Conservation (phyloP, 1,140 invertebrate genomes). For the Ridgeia piscesae region DNA sequence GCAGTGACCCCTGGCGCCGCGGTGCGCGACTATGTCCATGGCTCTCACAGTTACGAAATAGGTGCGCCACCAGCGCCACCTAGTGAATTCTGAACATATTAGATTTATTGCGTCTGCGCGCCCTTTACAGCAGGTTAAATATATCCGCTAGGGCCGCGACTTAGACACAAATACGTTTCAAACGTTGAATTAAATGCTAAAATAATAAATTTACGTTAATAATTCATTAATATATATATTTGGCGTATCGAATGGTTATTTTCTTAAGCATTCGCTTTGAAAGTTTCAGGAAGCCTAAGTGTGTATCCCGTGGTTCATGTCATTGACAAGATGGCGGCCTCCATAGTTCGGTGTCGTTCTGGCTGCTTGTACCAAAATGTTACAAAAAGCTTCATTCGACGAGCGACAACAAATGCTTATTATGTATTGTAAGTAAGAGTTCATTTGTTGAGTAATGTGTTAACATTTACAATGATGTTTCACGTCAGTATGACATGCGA, state of each 20-base stretch:
- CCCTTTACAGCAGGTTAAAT: not conserved
- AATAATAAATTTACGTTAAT: not conserved
- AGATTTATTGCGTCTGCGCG: not conserved
- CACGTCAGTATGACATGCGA: not conserved
- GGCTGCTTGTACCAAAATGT: not conserved
- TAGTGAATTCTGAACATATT: too few relatives aligned
- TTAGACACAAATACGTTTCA: not conserved
- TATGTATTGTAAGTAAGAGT: conserved; percentile 20
- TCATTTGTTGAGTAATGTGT: not conserved
- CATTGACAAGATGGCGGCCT: conserved; percentile 26
- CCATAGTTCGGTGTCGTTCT: conserved; percentile 14
- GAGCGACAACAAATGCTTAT: conserved; percentile 18
- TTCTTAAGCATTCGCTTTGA: not conserved
- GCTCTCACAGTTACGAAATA: too few relatives aligned
- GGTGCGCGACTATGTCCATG: too few relatives aligned
- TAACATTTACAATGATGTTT: not conserved
- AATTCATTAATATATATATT: not conserved
- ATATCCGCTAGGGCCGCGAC: not conserved
- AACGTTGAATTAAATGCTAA: not conserved
- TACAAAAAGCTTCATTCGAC: conserved; percentile 15
- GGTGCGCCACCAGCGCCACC: too few relatives aligned
- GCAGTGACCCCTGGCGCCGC: too few relatives aligned
- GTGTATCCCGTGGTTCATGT: conserved; percentile 12
- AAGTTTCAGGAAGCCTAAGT: not conserved
- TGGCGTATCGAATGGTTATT: not conserved